Base-by-base conservation (phyloP, 2,113 vertebrate genomes). In the Spizaetus ornatus region DNA sequence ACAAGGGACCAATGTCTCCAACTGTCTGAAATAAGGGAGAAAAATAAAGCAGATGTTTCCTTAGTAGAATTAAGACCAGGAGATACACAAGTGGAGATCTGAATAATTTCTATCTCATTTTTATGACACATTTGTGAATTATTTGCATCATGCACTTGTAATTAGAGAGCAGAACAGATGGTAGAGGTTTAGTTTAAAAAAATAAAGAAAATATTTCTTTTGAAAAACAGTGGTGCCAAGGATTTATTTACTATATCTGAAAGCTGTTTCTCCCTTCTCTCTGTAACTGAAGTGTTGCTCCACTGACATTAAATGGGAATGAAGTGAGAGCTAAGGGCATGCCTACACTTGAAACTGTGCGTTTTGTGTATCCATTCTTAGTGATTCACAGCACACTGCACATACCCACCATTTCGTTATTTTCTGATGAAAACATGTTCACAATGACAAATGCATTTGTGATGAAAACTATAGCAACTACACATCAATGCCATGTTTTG, bases 111-210 rank as follows among this genome's bases (percentile, higher is more conserved):
- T 56, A 50, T 26, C 19, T 84, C 6, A 53, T 56, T 93, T 81
- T 90, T 92, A 84, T 96, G 36, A 91, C 29, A 69, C 19, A 16
- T 82, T 72, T 85, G 65, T 93, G 91, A 84, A 72, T 97, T 93
- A 95, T 93, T 76, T 84, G 73, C 66, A 92, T 80, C 22, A 15
- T 77, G 6, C 12, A 84, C 47, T 93, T 95, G 79, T 82, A 96
- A 74, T 94, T 96, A 93, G 81, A 88, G 59, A 61, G 29, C 31
- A 83, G 65, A 96, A 91, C 95, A 97, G 96, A 96, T 90, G 94
- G 91, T 31, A 83, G 29, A 72, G 26, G 38, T 77, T 95, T 82
- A 63, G 50, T 83, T 87, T 73, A 21, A 89, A 95, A 96, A 94
- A 93, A 53, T 9, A 91, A 96, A 86, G 65, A 89, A 96, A 96